These are phyloP conservation scores for Etheostoma nigrum DNA, from an alignment of 2,797 vertebrate genomes.

Conservation along the genomic window DNA sequence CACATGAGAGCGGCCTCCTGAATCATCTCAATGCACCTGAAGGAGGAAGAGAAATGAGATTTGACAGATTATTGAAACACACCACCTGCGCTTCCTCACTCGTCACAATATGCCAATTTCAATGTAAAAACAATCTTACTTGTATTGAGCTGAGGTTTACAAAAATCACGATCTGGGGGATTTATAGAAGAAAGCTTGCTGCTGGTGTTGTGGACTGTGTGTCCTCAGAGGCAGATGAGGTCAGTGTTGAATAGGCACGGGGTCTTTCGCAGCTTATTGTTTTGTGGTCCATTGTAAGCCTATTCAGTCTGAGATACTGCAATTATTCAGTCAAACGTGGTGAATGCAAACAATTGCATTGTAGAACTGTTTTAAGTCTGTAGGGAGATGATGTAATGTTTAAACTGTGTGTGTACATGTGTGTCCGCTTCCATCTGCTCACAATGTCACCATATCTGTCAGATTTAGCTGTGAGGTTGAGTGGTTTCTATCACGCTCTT, in stretches of 20 bases:
- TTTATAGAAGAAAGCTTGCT: constrained; percentile 14
- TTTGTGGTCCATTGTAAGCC: constrained; percentile 48
- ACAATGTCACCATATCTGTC: constrained; percentile 68
- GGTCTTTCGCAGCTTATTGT: constrained; percentile 57
- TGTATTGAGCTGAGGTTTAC: constrained; percentile 48
- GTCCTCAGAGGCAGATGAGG: constrained; percentile 44
- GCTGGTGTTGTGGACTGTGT: constrained; percentile 1
- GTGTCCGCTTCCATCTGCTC: constrained; percentile 47
- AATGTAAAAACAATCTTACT: constrained; percentile 56
- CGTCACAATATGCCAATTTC: constrained; percentile 56
- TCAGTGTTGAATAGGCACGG: constrained; percentile 44
- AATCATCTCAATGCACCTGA: constrained; percentile 43
- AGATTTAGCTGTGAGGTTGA: constrained; percentile 72
- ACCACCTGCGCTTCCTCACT: constrained; percentile 63
- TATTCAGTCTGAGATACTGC: constrained; percentile 43
- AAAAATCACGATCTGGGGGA: constrained; percentile 52
- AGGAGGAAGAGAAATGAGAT: constrained; percentile 71
- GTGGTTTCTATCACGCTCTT: constrained; percentile 76
- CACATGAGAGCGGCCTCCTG: constrained; percentile 42
- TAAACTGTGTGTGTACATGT: constrained; percentile 28
- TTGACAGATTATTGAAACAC: constrained; percentile 67
- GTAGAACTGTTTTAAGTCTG: constrained; percentile 54
- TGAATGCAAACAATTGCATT: constrained; percentile 63
- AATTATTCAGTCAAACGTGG: constrained; percentile 57
- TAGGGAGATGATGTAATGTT: constrained; percentile 55